Evolutionary conservation across 2,888 invertebrate species (phyloP).

Genomic region (Trichopria drosophilae): DNA sequence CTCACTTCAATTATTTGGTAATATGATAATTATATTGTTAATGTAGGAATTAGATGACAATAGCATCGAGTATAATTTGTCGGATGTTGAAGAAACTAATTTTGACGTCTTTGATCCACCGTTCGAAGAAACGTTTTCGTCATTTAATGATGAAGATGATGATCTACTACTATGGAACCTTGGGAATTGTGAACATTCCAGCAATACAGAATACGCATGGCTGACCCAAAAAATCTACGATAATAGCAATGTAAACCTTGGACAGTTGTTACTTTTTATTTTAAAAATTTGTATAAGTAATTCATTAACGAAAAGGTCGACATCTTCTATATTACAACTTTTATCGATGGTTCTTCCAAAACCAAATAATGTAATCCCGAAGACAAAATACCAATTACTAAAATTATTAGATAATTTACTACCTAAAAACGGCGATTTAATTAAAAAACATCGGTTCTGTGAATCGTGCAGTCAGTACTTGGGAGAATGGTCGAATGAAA

Average conservation of each 20-base stretch:
- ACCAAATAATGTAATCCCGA: conserved; percentile 23
- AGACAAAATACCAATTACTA: conserved; percentile 10
- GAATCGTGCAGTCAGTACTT: conserved; percentile 14
- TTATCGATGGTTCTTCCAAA: conserved; percentile 16
- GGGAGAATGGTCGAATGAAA: no score
- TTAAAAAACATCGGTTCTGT: conserved; percentile 25
- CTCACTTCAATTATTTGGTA: no score
- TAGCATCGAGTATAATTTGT: no score
- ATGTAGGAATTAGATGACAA: no score
- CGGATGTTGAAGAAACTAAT: no score
- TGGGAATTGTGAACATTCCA: no score
- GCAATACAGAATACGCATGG: no score
- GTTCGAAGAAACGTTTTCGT: no score
- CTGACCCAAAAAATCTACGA: neutral
- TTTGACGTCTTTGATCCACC: no score
- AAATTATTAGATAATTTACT: conserved; percentile 17
- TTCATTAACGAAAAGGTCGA: conserved; percentile 9
- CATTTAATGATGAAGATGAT: no score
- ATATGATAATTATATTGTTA: no score
- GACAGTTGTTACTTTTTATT: neutral
- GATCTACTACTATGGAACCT: no score
- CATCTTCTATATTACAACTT: conserved; percentile 6
- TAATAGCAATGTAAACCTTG: neutral
- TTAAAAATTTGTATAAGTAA: conserved; percentile 8
- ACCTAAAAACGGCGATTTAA: conserved; percentile 3